Evolutionary conservation across 1,140 invertebrate species (phyloP).

Genomic region (Arion vulgaris): DNA sequence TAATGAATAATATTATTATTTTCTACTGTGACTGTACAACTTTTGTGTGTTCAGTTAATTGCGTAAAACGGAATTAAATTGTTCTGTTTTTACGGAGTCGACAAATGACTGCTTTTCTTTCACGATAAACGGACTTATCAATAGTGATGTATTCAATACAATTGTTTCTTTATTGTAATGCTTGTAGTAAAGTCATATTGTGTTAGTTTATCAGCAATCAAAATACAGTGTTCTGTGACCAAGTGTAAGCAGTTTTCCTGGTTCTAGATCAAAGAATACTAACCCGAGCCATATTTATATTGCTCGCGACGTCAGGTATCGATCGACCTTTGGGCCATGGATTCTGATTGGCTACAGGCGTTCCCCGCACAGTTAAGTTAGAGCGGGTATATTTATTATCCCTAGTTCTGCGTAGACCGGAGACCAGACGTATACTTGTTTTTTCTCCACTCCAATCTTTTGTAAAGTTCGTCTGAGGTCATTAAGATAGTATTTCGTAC

Average conservation of each 20-base stretch:
- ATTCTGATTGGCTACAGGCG: constrained; percentile 1
- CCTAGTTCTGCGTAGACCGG: background rate
- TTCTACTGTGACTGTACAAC: no score
- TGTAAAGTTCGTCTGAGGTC: no score
- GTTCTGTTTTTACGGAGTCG: no score
- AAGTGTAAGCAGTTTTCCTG: background rate
- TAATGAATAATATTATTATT: no score
- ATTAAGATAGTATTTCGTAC: no score
- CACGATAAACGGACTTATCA: no score
- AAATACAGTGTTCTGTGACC: background rate
- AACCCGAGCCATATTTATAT: constrained; percentile 12
- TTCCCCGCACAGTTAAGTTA: background rate
- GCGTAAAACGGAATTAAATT: no score
- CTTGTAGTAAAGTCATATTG: background rate
- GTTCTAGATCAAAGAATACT: constrained; percentile 4
- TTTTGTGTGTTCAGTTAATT: no score
- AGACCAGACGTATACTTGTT: background rate
- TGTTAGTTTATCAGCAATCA: background rate
- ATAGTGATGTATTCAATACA: no score
- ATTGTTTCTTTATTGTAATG: background rate
- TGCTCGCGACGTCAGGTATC: constrained; percentile 6
- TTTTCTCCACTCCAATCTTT: background rate
- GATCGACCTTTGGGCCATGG: background rate
- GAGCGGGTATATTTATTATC: background rate
- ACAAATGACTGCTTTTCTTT: no score